Conservation (phyloP, 2,888 invertebrate species). For the Mythimna ferrago region DNA sequence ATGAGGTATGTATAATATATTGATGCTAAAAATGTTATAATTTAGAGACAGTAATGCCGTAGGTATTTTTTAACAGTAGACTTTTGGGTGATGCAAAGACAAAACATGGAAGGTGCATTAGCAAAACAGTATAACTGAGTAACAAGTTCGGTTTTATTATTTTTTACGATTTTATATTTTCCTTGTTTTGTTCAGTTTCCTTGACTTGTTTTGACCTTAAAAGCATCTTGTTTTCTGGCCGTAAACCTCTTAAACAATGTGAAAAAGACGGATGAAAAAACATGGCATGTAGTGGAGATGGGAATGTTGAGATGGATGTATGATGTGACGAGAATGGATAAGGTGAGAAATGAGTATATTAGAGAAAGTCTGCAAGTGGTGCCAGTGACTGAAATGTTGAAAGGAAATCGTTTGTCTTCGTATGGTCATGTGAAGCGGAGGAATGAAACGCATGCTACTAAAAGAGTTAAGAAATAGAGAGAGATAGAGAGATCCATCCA, state of each 20-base stretch:
- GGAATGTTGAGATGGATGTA: too few relatives aligned
- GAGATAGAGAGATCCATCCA: too few relatives aligned
- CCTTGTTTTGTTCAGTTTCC: not conserved
- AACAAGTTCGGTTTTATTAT: conserved; percentile 4
- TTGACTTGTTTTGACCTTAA: not conserved
- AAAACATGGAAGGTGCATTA: conserved; percentile 23
- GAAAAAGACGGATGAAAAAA: too few relatives aligned
- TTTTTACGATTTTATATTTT: not conserved
- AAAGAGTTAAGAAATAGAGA: too few relatives aligned
- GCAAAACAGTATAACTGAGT: conserved; percentile 21
- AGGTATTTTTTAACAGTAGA: not conserved
- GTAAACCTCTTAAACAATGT: not conserved
- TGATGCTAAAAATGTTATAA: not conserved
- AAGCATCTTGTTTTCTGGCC: not conserved
- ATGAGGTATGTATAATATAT: not conserved
- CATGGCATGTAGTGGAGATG: too few relatives aligned
- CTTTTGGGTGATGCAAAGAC: conserved; percentile 5
- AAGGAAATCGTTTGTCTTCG: too few relatives aligned
- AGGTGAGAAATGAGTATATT: too few relatives aligned
- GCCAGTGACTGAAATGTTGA: too few relatives aligned
- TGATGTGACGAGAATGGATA: too few relatives aligned
- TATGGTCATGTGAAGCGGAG: too few relatives aligned
- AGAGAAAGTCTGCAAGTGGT: too few relatives aligned
- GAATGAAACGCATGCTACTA: too few relatives aligned
- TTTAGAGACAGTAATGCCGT: not conserved